phyloP scores from a whole-genome alignment of 2,888 invertebrate genomes.

The Eupithecia abbreviata region DNA sequence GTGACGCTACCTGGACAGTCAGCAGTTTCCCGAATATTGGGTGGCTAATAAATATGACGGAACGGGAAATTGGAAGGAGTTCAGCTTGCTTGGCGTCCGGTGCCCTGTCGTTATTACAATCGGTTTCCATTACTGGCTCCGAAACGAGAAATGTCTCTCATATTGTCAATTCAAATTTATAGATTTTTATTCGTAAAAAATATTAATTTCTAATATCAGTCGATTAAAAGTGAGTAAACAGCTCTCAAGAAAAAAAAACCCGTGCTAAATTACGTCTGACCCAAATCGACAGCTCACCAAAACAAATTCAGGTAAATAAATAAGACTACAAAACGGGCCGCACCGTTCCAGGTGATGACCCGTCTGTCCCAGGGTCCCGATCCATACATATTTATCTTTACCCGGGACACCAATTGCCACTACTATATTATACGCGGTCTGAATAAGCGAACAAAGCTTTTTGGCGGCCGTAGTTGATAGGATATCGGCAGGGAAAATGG shows the following conservation, averaged over 20 bases:
- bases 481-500: slow-evolving; percentile 51
- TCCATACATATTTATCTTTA: slow-evolving; percentile 71
- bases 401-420: slow-evolving; percentile 49
- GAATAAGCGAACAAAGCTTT: slow-evolving; percentile 56
- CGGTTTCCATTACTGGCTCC: slow-evolving; percentile 28
- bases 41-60: slow-evolving; percentile 76
- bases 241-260: background rate
- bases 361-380: slow-evolving; percentile 49
- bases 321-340: slow-evolving; percentile 57
- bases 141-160: slow-evolving; percentile 12
- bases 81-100: slow-evolving; percentile 64
- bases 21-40: slow-evolving; percentile 50
- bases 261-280: background rate
- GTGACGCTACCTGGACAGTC: slow-evolving; percentile 14
- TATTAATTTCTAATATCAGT: background rate
- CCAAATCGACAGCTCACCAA: slow-evolving; percentile 14
- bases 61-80: slow-evolving; percentile 74
- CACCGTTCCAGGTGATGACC: slow-evolving; percentile 64
- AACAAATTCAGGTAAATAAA: slow-evolving; percentile 46
- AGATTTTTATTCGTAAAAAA: background rate
- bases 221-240: background rate
- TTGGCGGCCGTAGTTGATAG: slow-evolving; percentile 43
- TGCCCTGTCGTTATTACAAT: slow-evolving; percentile 34
- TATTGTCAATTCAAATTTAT: background rate
- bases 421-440: slow-evolving; percentile 53